Percentiles rank a stretch among this genome's conserved stretches.
These are phyloP conservation scores for Amniataba percoides DNA, from an alignment of 2,797 vertebrate genomes.

Conservation along the genomic window DNA sequence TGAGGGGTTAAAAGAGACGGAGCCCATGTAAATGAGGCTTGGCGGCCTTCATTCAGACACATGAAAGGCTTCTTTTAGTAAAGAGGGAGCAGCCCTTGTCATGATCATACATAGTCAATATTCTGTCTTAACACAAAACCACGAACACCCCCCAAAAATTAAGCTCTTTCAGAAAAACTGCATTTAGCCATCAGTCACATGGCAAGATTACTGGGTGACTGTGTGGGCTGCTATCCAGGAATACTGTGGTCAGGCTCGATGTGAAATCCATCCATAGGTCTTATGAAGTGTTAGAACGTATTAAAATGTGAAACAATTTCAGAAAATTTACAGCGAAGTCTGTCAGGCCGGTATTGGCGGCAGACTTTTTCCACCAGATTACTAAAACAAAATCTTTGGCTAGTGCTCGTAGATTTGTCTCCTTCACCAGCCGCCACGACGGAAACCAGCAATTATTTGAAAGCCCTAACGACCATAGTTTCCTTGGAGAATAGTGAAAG, in stretches of 20 bases:
- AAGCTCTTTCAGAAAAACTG: constrained; percentile 42
- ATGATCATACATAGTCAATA: constrained; percentile 79
- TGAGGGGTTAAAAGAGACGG: constrained; percentile 74
- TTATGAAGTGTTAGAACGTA: constrained; percentile 42
- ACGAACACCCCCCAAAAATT: constrained; percentile 33
- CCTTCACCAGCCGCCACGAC: constrained; percentile 1
- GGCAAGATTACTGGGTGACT: constrained; percentile 55
- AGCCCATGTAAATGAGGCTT: constrained; percentile 81
- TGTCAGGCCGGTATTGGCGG: constrained; percentile 22
- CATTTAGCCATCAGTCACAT: constrained; percentile 49
- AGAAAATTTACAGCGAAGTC: constrained; percentile 12
- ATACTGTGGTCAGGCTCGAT: constrained; percentile 40
- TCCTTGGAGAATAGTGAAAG: not conserved
- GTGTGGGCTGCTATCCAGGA: constrained; percentile 56
- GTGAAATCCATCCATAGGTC: constrained; percentile 36
- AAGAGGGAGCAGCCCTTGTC: constrained; percentile 63
- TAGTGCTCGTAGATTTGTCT: constrained; percentile 7
- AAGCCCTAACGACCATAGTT: not conserved
- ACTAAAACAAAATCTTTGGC: constrained; percentile 31
- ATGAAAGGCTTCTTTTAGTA: constrained; percentile 76
- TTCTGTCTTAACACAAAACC: constrained; percentile 65
- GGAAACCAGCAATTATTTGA: constrained; percentile 20
- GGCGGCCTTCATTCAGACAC: constrained; percentile 77
- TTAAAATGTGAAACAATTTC: constrained; percentile 34
- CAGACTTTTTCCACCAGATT: constrained; percentile 10